These are phyloP conservation scores for Liparis tanakae DNA, from an alignment of 2,797 vertebrate species.

Conservation along the genomic window DNA sequence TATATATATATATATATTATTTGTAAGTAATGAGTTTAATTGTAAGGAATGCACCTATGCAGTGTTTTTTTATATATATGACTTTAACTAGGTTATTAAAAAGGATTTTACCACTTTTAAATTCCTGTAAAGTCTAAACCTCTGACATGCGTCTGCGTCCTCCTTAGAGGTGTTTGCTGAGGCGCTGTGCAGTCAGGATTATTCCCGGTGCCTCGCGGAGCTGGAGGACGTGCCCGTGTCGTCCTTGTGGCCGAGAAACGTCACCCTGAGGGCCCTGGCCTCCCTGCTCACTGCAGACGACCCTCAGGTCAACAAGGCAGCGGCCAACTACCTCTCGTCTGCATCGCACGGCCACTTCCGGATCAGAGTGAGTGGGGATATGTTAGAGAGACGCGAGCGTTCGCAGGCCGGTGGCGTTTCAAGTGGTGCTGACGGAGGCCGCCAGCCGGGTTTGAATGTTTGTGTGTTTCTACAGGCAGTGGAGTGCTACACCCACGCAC, in stretches of 20 bases:
- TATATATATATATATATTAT: no score
- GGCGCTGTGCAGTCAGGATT: slow-evolving; percentile 82
- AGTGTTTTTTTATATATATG: not conserved
- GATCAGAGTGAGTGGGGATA: slow-evolving; percentile 85
- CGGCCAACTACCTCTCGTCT: slow-evolving; percentile 84
- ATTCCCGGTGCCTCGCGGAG: slow-evolving; percentile 79
- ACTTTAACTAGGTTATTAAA: not conserved
- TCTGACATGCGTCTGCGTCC: not conserved
- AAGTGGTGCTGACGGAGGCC: not conserved
- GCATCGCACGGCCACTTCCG: slow-evolving; percentile 87
- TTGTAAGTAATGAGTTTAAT: not conserved
- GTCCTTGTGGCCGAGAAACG: slow-evolving; percentile 83
- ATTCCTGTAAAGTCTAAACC: not conserved
- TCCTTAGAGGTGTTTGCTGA: slow-evolving; percentile 85
- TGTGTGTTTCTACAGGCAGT: slow-evolving; percentile 85
- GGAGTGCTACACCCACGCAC: slow-evolving; percentile 91
- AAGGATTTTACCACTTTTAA: no score
- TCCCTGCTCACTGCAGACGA: slow-evolving; percentile 87
- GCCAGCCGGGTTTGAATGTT: slow-evolving; percentile 22
- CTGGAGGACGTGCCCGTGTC: slow-evolving; percentile 82
- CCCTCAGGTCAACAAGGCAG: slow-evolving; percentile 84
- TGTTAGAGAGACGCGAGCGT: not conserved
- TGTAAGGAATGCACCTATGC: not conserved
- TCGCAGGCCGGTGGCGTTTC: not conserved
- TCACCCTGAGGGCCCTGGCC: slow-evolving; percentile 88